Evolutionary conservation across 2,797 vertebrate species (phyloP).

Genomic region (Coendou prehensilis): DNA sequence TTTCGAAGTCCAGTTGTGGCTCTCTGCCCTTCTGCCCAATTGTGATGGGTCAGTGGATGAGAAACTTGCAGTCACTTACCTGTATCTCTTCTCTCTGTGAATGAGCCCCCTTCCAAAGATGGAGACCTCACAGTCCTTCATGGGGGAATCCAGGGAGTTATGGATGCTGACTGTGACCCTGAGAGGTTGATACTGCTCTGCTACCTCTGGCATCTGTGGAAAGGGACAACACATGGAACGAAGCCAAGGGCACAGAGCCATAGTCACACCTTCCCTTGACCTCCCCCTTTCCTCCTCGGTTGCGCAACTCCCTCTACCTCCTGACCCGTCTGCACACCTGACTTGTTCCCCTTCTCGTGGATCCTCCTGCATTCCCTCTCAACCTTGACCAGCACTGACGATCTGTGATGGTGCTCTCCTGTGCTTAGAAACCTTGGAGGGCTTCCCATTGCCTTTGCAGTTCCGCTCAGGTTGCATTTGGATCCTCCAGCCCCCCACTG

Average conservation of each 20-base stretch:
- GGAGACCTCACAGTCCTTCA: constrained; percentile 88
- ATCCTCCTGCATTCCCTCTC: not conserved
- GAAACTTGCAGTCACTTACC: constrained; percentile 76
- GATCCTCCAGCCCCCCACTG: not conserved
- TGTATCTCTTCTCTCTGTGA: constrained; percentile 84
- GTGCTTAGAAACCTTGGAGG: not conserved
- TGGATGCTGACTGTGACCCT: constrained; percentile 85
- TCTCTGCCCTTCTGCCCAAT: not conserved
- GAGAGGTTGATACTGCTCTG: constrained; percentile 82
- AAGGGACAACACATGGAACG: constrained; percentile 50
- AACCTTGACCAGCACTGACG: not conserved
- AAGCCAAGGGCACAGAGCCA: not conserved
- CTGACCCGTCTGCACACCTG: not conserved
- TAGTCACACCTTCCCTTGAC: not conserved
- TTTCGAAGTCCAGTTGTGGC: not conserved
- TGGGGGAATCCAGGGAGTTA: constrained; percentile 86
- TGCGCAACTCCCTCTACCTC: not conserved
- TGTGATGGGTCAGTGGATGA: not conserved
- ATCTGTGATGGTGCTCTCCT: not conserved
- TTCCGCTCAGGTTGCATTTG: constrained; percentile 1
- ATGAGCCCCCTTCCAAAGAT: constrained; percentile 90
- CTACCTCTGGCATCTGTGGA: constrained; percentile 86
- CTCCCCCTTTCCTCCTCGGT: not conserved
- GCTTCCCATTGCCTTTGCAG: not conserved
- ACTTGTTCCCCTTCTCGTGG: not conserved